phyloP scores from a whole-genome alignment of 2,888 invertebrate genomes.

The Caenorhabditis sp. region DNA sequence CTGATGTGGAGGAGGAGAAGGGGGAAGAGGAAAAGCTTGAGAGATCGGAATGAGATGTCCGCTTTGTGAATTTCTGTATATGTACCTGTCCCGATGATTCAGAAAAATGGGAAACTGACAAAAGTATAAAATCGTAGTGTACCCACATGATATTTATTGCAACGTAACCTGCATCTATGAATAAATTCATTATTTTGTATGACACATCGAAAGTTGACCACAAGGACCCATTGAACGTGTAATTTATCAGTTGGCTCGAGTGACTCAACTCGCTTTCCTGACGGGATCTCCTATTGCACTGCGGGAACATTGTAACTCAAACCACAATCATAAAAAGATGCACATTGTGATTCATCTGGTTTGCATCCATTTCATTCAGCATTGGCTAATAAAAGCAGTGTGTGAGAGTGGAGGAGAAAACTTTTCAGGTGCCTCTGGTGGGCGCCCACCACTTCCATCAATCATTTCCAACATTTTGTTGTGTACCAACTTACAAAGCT shows the following conservation, averaged over 20 bases:
- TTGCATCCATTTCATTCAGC: conserved; percentile 36
- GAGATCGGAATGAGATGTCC: neutral
- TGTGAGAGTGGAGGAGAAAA: conserved; percentile 19
- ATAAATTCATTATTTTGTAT: too few species aligned
- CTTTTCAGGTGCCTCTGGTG: neutral
- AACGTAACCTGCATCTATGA: conserved; percentile 12
- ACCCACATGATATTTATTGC: neutral
- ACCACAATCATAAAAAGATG: conserved; percentile 47
- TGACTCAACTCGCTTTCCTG: conserved; percentile 18
- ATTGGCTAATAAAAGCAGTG: conserved; percentile 42
- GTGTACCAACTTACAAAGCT: conserved; percentile 20
- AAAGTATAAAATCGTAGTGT: neutral
- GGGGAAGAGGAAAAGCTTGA: neutral
- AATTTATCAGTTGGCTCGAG: conserved; percentile 20
- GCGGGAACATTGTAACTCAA: conserved; percentile 26
- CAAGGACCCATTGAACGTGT: conserved; percentile 17
- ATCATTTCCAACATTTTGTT: conserved; percentile 41
- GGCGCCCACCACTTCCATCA: conserved; percentile 11
- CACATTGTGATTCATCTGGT: conserved; percentile 53
- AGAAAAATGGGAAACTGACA: neutral
- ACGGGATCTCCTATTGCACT: neutral
- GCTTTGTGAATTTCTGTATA: neutral
- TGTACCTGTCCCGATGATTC: neutral
- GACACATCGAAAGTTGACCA: conserved; percentile 15
- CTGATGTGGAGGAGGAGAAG: too few species aligned